These are phyloP conservation scores for Brachypteracias leptosomus DNA, from an alignment of 2,113 vertebrate genomes.

Conservation along the genomic window DNA sequence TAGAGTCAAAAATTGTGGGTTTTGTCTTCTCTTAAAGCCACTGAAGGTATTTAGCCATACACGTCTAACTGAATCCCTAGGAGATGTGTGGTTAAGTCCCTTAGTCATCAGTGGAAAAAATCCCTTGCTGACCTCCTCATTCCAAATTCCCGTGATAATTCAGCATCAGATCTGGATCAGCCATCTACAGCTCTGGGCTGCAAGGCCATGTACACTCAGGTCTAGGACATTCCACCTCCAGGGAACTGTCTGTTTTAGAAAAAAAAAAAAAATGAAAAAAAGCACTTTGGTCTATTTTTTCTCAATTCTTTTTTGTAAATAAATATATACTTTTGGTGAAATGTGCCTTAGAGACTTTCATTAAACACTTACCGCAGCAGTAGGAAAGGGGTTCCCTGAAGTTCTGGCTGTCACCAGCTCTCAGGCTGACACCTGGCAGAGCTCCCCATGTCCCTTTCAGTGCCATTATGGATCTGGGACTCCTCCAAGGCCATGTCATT, in stretches of 20 bases:
- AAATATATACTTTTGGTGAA: slow-evolving; percentile 13
- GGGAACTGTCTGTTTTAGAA: neutral
- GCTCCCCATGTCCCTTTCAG: neutral
- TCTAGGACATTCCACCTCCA: neutral
- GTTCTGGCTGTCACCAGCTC: neutral
- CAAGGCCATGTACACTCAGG: neutral
- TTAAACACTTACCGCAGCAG: neutral
- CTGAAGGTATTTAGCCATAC: neutral
- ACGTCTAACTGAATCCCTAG: neutral
- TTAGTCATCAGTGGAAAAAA: neutral
- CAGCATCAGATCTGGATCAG: neutral
- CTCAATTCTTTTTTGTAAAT: neutral
- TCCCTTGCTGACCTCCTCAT: neutral
- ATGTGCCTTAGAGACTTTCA: neutral
- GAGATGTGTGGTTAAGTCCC: neutral
- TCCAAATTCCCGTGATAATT: neutral
- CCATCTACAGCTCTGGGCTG: neutral
- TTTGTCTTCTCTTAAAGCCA: neutral
- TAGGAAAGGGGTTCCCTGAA: neutral
- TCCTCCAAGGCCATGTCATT: neutral
- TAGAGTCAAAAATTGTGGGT: neutral
- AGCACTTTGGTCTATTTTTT: neutral
- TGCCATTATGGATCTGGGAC: neutral
- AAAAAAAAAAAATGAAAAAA: neutral
- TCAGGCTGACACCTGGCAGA: neutral